Evolutionary conservation across 2,888 invertebrate species (phyloP).

Genomic region (Meganola albula): DNA sequence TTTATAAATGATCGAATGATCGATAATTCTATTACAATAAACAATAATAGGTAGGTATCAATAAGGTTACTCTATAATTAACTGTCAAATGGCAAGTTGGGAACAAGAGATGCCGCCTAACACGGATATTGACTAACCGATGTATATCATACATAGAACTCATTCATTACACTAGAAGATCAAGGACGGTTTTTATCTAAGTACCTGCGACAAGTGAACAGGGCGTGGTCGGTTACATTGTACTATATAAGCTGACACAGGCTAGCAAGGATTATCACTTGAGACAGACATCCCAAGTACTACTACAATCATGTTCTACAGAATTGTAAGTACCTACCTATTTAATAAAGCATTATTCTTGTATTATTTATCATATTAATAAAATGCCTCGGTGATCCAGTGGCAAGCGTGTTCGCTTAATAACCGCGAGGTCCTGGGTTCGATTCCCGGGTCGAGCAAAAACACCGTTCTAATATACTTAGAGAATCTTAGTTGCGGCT

Average conservation of each 20-base stretch:
- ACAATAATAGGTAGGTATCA: no score
- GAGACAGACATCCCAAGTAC: constrained; percentile 52
- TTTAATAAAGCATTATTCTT: not conserved
- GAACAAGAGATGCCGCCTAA: constrained; percentile 25
- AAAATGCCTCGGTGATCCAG: no score
- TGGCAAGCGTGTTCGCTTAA: no score
- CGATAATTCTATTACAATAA: no score
- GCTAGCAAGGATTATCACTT: constrained; percentile 53
- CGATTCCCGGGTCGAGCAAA: no score
- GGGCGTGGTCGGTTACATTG: constrained; percentile 56
- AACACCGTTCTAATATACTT: no score
- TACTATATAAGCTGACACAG: constrained; percentile 57
- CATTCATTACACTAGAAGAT: constrained; percentile 62
- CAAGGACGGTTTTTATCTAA: constrained; percentile 68
- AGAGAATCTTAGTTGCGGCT: no score
- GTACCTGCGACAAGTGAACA: constrained; percentile 38
- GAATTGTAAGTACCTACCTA: constrained; percentile 50
- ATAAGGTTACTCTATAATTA: no score
- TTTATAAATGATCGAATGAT: no score
- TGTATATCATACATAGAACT: constrained; percentile 37
- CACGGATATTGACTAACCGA: constrained; percentile 49
- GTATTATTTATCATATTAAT: not conserved
- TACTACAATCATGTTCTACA: constrained; percentile 63
- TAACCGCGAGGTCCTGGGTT: no score
- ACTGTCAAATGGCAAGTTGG: constrained; percentile 3